Percentiles rank a stretch among this genome's conserved stretches.
These are phyloP conservation scores for Limonius californicus DNA, from an alignment of 1,140 invertebrate species.

Conservation along the genomic window DNA sequence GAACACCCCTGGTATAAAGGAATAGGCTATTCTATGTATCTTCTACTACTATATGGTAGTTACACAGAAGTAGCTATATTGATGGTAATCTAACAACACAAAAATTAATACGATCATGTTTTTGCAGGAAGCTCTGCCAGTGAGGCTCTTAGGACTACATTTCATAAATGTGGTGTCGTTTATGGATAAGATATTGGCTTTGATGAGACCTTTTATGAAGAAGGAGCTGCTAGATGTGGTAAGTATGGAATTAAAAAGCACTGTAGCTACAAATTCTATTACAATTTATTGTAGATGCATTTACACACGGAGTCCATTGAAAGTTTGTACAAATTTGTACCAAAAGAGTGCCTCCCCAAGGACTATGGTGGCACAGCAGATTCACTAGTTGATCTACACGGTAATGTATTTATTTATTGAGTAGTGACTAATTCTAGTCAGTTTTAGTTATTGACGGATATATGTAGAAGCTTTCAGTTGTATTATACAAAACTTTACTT, in stretches of 20 bases:
- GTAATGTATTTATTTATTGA: no score
- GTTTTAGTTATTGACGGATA: no score
- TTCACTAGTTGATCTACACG: constrained; percentile 39
- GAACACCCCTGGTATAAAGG: no score
- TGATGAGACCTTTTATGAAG: constrained; percentile 69
- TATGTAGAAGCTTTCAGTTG: no score
- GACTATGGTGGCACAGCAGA: constrained; percentile 53
- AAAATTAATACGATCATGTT: no score
- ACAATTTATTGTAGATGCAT: constrained; percentile 46
- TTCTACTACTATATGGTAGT: no score
- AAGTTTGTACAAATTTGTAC: constrained; percentile 36
- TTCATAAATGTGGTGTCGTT: constrained; percentile 65
- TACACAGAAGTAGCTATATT: no score
- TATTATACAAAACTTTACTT: no score
- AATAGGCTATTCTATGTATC: no score
- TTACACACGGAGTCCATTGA: constrained; percentile 44
- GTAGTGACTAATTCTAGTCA: no score
- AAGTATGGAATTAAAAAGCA: constrained; percentile 18
- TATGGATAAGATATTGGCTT: constrained; percentile 62
- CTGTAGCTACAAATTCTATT: neutral
- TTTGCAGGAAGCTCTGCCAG: constrained; percentile 46
- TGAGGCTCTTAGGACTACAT: constrained; percentile 61
- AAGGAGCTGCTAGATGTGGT: constrained; percentile 58
- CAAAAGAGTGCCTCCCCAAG: constrained; percentile 47
- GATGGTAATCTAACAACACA: no score